Conservation (phyloP, 2,888 invertebrate species). For the Cancer borealis region DNA sequence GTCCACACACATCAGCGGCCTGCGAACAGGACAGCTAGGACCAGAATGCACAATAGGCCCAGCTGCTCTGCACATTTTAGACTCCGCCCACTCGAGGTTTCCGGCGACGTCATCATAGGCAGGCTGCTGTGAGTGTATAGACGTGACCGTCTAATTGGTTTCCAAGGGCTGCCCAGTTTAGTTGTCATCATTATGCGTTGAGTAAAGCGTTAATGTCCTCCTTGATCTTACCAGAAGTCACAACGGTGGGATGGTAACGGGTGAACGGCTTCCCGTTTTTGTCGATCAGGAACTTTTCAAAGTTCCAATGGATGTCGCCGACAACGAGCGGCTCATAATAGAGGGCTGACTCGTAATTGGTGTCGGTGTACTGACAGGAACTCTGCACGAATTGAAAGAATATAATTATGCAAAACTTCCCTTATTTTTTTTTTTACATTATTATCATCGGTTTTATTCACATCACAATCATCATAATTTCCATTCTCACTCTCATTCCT, state of each 20-base stretch:
- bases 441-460: neutral
- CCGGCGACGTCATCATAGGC: constrained; percentile 50
- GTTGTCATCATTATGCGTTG: constrained; percentile 25
- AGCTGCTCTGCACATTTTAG: constrained; percentile 32
- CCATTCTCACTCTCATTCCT: neutral
- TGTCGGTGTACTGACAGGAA: constrained; percentile 79
- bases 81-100: constrained; percentile 60
- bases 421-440: neutral
- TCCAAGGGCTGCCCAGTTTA: neutral
- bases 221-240: constrained; percentile 78
- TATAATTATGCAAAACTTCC: neutral
- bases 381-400: constrained; percentile 78
- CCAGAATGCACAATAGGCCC: constrained; percentile 65
- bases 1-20: constrained; percentile 16
- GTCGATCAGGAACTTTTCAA: constrained; percentile 81
- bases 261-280: constrained; percentile 78
- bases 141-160: neutral
- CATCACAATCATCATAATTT: neutral
- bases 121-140: neutral
- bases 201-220: constrained; percentile 77
- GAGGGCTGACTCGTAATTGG: constrained; percentile 79
- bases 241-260: constrained; percentile 79
- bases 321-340: constrained; percentile 79
- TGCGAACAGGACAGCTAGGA: constrained; percentile 3
- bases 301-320: constrained; percentile 81